Percentiles rank a stretch among this genome's conserved stretches.
Conservation (phyloP, 2,888 invertebrate genomes). For the Limnephilus lunatus region DNA sequence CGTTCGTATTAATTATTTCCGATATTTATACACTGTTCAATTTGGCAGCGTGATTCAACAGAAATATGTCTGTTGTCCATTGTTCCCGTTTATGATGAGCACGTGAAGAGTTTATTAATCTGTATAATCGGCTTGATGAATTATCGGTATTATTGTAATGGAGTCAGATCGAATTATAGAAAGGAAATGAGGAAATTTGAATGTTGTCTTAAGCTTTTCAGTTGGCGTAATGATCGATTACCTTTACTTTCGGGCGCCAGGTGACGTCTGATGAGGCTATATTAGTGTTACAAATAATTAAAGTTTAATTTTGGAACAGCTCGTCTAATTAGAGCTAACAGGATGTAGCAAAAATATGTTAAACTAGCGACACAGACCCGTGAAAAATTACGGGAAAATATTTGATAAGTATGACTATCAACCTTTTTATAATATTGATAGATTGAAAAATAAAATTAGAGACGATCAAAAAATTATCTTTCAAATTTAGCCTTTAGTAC, state of each 20-base stretch:
- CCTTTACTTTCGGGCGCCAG: background rate
- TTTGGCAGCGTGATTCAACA: constrained; percentile 47
- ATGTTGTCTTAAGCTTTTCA: constrained; percentile 5
- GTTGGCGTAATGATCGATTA: background rate
- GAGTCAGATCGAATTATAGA: background rate
- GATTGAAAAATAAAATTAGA: no score
- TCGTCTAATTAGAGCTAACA: background rate
- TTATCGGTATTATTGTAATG: background rate
- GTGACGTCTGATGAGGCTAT: background rate
- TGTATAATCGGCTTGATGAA: background rate
- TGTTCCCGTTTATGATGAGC: constrained; percentile 20
- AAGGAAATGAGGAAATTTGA: constrained; percentile 27
- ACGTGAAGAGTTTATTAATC: constrained; percentile 43
- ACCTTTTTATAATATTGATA: no score
- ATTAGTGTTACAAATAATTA: background rate
- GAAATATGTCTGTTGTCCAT: constrained; percentile 45
- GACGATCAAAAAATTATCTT: no score
- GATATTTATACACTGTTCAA: constrained; percentile 27
- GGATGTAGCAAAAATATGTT: background rate
- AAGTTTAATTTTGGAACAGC: background rate
- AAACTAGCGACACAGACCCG: no score
- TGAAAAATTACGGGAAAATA: no score
- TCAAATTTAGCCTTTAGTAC: no score
- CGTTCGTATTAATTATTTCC: constrained; percentile 50
- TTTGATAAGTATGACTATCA: no score